Conservation (phyloP, 2,113 vertebrate genomes). For the Synodontis membranacea region DNA sequence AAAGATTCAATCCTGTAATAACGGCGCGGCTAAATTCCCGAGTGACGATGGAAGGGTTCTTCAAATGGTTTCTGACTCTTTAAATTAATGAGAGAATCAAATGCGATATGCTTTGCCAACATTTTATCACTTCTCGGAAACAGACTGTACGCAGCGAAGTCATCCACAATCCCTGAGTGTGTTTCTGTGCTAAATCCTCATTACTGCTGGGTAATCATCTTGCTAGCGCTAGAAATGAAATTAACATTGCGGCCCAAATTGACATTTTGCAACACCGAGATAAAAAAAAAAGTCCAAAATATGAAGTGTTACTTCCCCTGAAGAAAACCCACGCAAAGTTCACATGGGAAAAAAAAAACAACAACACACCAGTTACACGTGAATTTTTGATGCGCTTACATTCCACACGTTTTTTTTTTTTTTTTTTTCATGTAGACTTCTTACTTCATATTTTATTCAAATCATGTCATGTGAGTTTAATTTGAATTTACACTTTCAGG, state of each 20-base stretch:
- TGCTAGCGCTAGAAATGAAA: not conserved
- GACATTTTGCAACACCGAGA: not conserved
- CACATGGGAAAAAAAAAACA: not conserved
- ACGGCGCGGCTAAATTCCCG: not conserved
- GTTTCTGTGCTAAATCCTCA: not conserved
- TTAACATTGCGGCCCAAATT: not conserved
- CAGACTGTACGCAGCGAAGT: not conserved
- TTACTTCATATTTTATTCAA: not conserved
- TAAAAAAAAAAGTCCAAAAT: slow-evolving; percentile 4
- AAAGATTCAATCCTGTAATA: not conserved
- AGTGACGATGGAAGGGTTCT: not conserved
- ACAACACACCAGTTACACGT: not conserved
- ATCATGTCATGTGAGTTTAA: not conserved
- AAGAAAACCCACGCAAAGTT: not conserved
- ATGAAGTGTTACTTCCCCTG: slow-evolving; percentile 9
- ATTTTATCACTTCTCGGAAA: not conserved
- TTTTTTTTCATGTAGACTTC: not conserved
- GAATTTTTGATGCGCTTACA: not conserved
- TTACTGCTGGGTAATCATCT: not conserved
- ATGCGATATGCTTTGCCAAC: not conserved
- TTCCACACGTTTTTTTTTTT: not conserved
- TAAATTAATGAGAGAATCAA: not conserved
- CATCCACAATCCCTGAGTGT: not conserved
- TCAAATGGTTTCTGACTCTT: not conserved
- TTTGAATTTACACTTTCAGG: not conserved